These are phyloP conservation scores for Calvadosia cruxmelitensis DNA, from an alignment of 30 jellyfish, hydroid and myxozoan species.

Conservation along the genomic window DNA sequence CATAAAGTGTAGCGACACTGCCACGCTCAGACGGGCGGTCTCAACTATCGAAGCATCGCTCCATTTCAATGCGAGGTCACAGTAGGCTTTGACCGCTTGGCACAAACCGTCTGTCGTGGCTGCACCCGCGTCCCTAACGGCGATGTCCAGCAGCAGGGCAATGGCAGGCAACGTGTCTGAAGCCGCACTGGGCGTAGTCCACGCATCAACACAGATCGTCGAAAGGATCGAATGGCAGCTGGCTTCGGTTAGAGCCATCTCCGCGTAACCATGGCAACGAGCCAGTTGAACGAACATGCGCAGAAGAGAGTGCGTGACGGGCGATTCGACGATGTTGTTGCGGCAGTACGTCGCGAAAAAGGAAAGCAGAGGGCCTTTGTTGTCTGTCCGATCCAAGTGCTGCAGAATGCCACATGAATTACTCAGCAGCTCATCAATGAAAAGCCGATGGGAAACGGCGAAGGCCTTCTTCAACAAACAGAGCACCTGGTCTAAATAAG, in stretches of 20 bases:
- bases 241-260: neutral
- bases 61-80: neutral
- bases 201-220: neutral
- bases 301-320: neutral
- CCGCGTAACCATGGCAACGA: neutral
- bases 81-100: neutral
- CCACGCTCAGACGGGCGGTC: neutral
- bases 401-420: too few species aligned
- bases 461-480: too few species aligned
- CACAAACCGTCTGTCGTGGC: neutral
- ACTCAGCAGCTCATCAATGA: too few species aligned
- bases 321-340: neutral
- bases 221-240: neutral
- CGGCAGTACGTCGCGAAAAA: neutral
- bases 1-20: neutral
- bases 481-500: too few species aligned
- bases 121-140: neutral
- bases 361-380: too few species aligned
- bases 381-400: too few species aligned
- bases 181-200: neutral
- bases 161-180: neutral
- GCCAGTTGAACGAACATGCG: neutral
- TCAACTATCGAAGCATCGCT: neutral
- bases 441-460: too few species aligned
- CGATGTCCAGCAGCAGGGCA: neutral